Evolutionary conservation across 2,888 invertebrate genomes (phyloP).

Genomic region (Orthosia cruda): DNA sequence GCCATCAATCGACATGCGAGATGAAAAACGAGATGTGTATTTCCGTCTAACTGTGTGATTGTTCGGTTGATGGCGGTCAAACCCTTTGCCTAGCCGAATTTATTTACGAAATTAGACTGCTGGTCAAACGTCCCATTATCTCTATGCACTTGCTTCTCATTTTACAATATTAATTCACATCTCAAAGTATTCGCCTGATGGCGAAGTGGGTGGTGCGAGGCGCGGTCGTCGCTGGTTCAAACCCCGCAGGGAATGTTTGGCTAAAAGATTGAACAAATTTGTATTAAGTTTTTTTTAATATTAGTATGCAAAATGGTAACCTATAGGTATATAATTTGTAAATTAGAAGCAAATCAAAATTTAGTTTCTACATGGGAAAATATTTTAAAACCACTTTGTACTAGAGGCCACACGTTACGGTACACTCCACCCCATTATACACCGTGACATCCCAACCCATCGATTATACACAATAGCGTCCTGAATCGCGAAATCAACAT

Average conservation of each 20-base stretch:
- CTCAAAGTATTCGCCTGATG: not conserved
- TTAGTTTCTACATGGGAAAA: not conserved
- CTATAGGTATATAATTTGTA: not conserved
- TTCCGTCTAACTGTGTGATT: too few relatives aligned
- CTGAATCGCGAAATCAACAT: conserved; percentile 12
- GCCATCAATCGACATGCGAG: too few relatives aligned
- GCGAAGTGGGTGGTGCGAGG: not conserved
- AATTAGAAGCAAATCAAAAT: not conserved
- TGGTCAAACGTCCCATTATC: too few relatives aligned
- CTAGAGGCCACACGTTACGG: not conserved
- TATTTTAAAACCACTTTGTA: not conserved
- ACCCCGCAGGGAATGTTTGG: not conserved
- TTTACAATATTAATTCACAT: too few relatives aligned
- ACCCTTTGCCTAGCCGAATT: too few relatives aligned
- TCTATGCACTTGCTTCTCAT: too few relatives aligned
- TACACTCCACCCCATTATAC: not conserved
- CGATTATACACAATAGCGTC: not conserved
- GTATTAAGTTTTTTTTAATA: not conserved
- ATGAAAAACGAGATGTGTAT: too few relatives aligned
- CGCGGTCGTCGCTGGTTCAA: not conserved
- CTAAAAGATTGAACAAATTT: too few relatives aligned
- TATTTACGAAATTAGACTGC: too few relatives aligned
- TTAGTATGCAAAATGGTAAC: not conserved
- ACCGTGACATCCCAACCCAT: not conserved
- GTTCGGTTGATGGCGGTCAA: too few relatives aligned